phyloP scores from a whole-genome alignment of 1,140 invertebrate genomes.

The Sitophilus oryzae region DNA sequence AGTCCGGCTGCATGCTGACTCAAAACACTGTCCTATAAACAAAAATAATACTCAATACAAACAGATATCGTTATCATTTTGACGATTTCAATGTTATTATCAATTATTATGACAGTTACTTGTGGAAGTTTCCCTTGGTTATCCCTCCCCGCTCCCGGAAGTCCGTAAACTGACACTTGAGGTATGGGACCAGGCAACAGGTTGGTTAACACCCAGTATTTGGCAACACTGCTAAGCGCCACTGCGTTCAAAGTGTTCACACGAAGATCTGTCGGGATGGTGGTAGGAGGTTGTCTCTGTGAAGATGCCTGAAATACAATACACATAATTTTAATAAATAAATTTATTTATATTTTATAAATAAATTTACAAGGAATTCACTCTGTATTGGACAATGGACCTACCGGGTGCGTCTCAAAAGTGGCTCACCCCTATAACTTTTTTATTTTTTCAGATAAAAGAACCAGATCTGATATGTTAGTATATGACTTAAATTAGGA shows the following conservation, averaged over 20 bases:
- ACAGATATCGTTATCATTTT: not conserved
- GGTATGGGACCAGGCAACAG: constrained; percentile 56
- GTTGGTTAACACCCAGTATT: constrained; percentile 63
- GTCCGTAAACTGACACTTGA: constrained; percentile 56
- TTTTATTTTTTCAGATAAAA: too few species aligned
- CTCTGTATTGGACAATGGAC: too few species aligned
- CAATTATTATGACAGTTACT: too few species aligned
- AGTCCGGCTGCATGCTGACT: constrained; percentile 38
- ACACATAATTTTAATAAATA: constrained; percentile 17
- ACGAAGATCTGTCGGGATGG: constrained; percentile 52
- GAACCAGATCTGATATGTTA: too few species aligned
- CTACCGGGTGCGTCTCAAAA: too few species aligned
- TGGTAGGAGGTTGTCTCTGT: constrained; percentile 40
- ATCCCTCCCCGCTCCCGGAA: constrained; percentile 51
- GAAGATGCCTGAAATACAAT: constrained; percentile 29
- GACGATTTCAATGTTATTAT: too few species aligned
- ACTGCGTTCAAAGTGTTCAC: constrained; percentile 55
- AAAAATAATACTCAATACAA: not conserved
- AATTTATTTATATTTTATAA: not conserved
- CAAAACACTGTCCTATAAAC: constrained; percentile 37
- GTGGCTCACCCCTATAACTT: too few species aligned
- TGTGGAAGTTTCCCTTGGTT: constrained; percentile 53
- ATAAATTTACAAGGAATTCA: too few species aligned
- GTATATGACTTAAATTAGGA: too few species aligned
- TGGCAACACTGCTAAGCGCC: constrained; percentile 56